Evolutionary conservation across 2,888 invertebrate genomes (phyloP).

Genomic region (Hermaeophaga mercurialis): DNA sequence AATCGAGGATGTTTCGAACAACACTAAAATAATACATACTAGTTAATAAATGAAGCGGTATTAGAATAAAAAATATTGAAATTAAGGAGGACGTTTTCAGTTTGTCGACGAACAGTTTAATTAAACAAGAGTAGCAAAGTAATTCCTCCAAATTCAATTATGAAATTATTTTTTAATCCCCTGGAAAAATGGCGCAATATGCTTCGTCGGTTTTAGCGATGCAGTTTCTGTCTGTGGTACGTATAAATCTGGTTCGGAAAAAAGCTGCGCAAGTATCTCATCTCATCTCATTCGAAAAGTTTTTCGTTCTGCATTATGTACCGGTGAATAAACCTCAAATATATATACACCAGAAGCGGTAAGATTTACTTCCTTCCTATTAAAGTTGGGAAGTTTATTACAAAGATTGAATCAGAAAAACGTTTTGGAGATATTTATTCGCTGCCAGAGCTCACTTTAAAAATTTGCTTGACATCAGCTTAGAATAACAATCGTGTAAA

Average conservation of each 20-base stretch:
- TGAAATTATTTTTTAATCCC: constrained; percentile 9
- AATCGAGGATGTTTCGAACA: no score
- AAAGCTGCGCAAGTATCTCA: constrained; percentile 15
- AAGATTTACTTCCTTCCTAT: constrained; percentile 11
- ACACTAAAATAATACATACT: no score
- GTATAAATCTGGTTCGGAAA: constrained; percentile 20
- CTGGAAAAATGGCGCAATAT: constrained; percentile 7
- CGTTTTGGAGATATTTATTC: constrained; percentile 9
- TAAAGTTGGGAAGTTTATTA: constrained; percentile 11
- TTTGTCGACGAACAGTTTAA: no score
- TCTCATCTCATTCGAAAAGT: constrained; percentile 14
- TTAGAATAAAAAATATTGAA: no score
- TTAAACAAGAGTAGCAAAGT: no score
- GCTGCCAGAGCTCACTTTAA: constrained; percentile 1
- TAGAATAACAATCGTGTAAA: constrained; percentile 4
- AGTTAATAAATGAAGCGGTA: no score
- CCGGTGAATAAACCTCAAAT: constrained; percentile 13
- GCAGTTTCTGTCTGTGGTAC: constrained; percentile 10
- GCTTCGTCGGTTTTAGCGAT: constrained; percentile 17
- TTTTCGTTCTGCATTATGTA: constrained; percentile 20
- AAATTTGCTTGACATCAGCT: background rate
- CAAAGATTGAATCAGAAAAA: constrained; percentile 10
- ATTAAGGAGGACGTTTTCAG: no score
- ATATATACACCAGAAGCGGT: constrained; percentile 8
- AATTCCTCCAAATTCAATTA: constrained; percentile 15